Base-by-base conservation (phyloP, 2,888 invertebrate species). In the Euplexia lucipara region DNA sequence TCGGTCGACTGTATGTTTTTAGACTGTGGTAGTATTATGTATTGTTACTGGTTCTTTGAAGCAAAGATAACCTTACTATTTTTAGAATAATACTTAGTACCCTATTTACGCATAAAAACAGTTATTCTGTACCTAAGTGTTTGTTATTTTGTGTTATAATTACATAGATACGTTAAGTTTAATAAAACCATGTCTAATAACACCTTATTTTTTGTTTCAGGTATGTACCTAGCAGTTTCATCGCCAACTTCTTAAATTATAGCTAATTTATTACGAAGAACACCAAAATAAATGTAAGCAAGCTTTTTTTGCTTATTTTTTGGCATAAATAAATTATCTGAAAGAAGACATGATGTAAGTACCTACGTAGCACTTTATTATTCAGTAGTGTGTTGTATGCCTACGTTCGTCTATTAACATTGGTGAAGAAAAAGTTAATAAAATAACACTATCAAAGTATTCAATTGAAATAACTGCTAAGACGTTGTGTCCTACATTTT, bases 131-230 rank as follows among this genome's bases (percentile, higher is more conserved):
- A 26, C 5, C 26, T 26, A 26, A 41, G 1, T n/a, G n/a, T n/a
- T n/a, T n/a, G n/a, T n/a, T n/a, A n/a, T 9, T 9, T 9, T 53
- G 3, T 53, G 7, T 37, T 1, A 1, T 8, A 34, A 34, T 42
- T 30, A 66, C 14, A 3, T 14, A 12, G 3, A 41, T n/a, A 48
- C 9, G 35, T 20, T 12, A 20, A 16, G 20, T 51, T 65, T 30
- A 14, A 22, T 14, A n/a, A 0, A 35, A 10, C 16, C 0, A 18
- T 56, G 8, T 35, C 48, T 64, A 61, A 70, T 47, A 9, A 34
- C 37, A 1, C 30, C 4, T 62, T 60, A 12, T 53, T 37, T 51
- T 53, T 78, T 75, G 76, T 80, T 80, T 41, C 82, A 80, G 79
- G 79, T 80, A 81, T 57, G 81, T 81, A 56, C 48, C 5, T 8